Base-by-base conservation (phyloP, 1,140 invertebrate genomes). In the Tetraneura akinire region DNA sequence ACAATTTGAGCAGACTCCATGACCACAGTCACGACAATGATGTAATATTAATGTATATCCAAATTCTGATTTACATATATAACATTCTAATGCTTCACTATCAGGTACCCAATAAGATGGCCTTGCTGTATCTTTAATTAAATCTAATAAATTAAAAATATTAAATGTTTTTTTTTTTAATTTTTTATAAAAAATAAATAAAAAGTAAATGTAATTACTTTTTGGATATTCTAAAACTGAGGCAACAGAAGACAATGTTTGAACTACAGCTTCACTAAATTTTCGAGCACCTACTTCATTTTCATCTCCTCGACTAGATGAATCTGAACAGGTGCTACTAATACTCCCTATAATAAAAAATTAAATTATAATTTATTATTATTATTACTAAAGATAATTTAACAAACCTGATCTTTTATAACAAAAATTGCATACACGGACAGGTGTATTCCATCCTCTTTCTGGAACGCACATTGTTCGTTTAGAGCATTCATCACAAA, bases 31-130 rank as follows among this genome's bases (percentile, higher is more conserved):
- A 62, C 93, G 88, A 84, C 93, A 95, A 84, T 95, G 93, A 85
- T 95, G 93, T 13, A 92, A 87, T 76, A 76, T 78, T 47, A 53
- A 66, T 26, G 74, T 18, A 1, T 86, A 81, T 21, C 86, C 42
- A 16, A 83, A 83, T 6, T 87, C 84, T 1, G 80, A 74, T n/a
- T 82, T 82, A 84, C 93, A 95, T 1, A 92, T 88, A 80, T 85
- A 87, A 84, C 93, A 95, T 45, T 86, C 85, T 6, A 85, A 88
- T 18, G 92, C 88, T 83, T 92, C 88, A 1, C 88, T 88, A 85
- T 95, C 93, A 0, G 93, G 92, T 45, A 91, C 88, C 93, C 93
- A 95, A 84, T 95, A 95, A 1, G 88, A 86, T 5, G 93, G 93
- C 57, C 92, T 86, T n/a, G 90, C 92, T 1, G 89, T 89, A 82